Evolutionary conservation across 2,888 invertebrate genomes (phyloP), one percentile per base, ranked within the genome.

Genomic region (Kryphioiulus occultus): DNA sequence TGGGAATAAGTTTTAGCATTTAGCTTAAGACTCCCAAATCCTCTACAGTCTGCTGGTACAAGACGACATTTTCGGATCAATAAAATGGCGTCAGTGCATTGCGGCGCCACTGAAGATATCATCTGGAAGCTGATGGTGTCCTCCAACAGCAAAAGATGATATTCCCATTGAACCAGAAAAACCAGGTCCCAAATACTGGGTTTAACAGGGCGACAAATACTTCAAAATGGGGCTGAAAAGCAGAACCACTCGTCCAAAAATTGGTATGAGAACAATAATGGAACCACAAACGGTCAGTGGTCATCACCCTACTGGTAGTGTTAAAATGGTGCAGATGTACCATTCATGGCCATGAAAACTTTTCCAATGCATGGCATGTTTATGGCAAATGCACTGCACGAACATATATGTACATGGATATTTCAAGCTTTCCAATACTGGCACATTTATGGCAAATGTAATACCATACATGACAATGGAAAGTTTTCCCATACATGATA

Each of bases 1-100:
- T 68, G 68, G 68, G 26, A 68, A 68, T 68, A 68, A 68, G 68
- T 68, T 68, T 68, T 68, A 68, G 68, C 68, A 68, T 68, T 68
- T 68, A 68, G 68, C 68, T 26, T 68, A 68, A 68, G 68, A 68
- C 68, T 68, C 68, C 68, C 22, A 68, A 68, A 68, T 68, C 68
- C 68, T 68, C 68, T 68, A 1, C 59, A 22, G 4, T 68, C 9
- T 17, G 26, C 68, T 12, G 26, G 9, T 68, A 68, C 68, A 68
- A 68, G 68, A 68, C 59, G 59, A 59, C 68, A 26, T 68, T 26
- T 68, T 26, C 68, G 22, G 68, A 68, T 68, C 68, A 68, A 68
- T 68, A 68, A 22, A 26, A 68, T 26, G 68, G 68, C 68, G 68
- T 68, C 68, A 26, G 68, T 26, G 68, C 10, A 26, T 68, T 35